Conservation (phyloP, 2,113 vertebrate species). For the Micronycteris hirsuta region DNA sequence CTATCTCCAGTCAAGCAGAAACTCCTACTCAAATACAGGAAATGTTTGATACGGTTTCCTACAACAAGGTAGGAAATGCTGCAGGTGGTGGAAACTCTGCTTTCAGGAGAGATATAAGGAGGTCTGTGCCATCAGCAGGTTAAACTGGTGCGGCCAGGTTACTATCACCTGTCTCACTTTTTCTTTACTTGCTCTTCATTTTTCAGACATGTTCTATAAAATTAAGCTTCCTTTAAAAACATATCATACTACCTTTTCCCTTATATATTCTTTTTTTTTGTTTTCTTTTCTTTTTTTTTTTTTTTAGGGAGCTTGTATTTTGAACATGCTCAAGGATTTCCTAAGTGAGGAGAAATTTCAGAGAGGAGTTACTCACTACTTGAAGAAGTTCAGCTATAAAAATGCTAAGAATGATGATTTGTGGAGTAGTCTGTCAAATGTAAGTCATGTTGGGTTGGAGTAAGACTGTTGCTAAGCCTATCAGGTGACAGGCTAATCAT, state of each 20-base stretch:
- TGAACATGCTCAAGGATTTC: conserved; percentile 72
- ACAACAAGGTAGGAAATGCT: conserved; percentile 54
- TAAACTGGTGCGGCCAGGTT: not conserved
- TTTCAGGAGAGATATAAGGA: not conserved
- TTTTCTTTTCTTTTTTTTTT: not conserved
- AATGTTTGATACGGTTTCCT: conserved; percentile 63
- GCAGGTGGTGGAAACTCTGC: not conserved
- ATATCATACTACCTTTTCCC: not conserved
- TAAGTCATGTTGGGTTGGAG: not conserved
- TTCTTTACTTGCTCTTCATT: not conserved
- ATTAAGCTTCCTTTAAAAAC: not conserved
- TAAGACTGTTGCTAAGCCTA: not conserved
- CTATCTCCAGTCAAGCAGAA: conserved; percentile 64
- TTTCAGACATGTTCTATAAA: not conserved
- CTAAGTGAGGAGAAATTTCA: conserved; percentile 54
- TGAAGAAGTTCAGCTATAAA: conserved; percentile 55
- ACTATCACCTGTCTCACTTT: not conserved
- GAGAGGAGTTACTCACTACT: conserved; percentile 49
- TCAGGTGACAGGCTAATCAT: not conserved
- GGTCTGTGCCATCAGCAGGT: not conserved
- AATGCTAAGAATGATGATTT: conserved; percentile 64
- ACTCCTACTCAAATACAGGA: conserved; percentile 58
- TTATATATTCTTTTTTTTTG: not conserved
- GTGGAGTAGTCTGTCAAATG: conserved; percentile 56
- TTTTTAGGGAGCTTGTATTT: conserved; percentile 60